Conservation (phyloP, 1,140 invertebrate genomes). For the Pachyrhynchus sulphureomaculatus region DNA sequence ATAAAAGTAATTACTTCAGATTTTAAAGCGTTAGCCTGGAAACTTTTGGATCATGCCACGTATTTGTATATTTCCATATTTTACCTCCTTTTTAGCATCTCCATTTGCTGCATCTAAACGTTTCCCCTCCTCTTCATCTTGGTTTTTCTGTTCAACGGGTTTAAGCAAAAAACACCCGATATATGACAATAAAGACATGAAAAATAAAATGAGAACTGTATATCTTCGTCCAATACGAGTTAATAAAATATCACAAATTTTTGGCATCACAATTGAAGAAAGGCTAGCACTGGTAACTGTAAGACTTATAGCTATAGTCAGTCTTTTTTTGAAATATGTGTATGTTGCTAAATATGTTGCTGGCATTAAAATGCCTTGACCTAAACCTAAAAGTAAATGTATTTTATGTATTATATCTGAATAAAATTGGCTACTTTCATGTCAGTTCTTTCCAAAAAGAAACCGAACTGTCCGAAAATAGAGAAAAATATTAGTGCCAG, state of each 20-base stretch:
- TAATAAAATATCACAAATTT: constrained; percentile 45
- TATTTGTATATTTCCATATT: background rate
- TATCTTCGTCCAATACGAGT: constrained; percentile 38
- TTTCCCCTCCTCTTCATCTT: background rate
- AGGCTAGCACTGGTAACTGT: constrained; percentile 51
- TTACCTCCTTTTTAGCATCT: background rate
- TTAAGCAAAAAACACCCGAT: constrained; percentile 39
- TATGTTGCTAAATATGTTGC: constrained; percentile 50
- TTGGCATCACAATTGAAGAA: constrained; percentile 52
- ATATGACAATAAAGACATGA: constrained; percentile 48
- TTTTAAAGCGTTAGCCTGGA: background rate
- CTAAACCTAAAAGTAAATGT: constrained; percentile 40
- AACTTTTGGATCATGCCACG: no score
- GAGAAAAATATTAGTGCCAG: no score
- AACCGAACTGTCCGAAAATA: no score
- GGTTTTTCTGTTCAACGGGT: constrained; percentile 20
- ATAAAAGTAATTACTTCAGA: no score
- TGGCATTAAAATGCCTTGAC: constrained; percentile 48
- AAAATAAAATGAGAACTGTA: constrained; percentile 50
- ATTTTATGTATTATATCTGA: no score
- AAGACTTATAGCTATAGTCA: constrained; percentile 52
- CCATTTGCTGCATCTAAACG: background rate
- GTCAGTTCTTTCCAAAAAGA: no score
- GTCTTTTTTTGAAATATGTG: constrained; percentile 52
- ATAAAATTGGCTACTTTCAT: no score